phyloP scores from a whole-genome alignment of 2,888 invertebrate species.

The Stegana nigrithorax region DNA sequence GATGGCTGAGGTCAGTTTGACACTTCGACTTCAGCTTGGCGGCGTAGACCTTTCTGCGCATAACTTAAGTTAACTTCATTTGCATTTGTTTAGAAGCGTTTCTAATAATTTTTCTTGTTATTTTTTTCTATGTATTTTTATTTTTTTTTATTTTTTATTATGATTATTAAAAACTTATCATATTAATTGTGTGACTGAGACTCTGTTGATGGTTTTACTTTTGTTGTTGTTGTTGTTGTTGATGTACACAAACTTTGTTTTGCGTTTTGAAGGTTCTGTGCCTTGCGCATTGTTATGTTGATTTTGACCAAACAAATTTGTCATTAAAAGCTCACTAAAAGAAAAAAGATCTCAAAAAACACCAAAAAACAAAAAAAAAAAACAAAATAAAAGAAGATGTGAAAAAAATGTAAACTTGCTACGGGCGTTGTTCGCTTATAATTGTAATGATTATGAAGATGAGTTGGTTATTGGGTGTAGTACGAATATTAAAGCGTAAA shows the following conservation, averaged over 20 bases:
- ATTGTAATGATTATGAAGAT: neutral
- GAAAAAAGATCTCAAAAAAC: constrained; percentile 37
- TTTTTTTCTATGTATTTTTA: neutral
- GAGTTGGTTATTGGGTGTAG: neutral
- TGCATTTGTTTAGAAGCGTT: constrained; percentile 33
- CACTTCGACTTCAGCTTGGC: neutral
- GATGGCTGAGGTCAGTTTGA: constrained; percentile 15
- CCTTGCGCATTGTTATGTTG: constrained; percentile 21
- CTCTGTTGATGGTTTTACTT: too few species aligned
- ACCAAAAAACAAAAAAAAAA: constrained; percentile 24
- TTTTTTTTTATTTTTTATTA: neutral
- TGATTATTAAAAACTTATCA: neutral
- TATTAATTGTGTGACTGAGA: neutral
- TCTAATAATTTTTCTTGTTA: neutral
- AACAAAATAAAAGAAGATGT: constrained; percentile 6
- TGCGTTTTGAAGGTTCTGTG: constrained; percentile 4
- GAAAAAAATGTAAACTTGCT: too few species aligned
- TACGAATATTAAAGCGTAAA: constrained; percentile 21
- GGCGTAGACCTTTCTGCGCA: neutral
- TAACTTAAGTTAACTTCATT: constrained; percentile 29
- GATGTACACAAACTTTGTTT: neutral
- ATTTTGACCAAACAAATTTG: constrained; percentile 29
- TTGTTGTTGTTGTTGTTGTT: too few species aligned
- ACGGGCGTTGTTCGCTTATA: too few species aligned
- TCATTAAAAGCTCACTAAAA: constrained; percentile 41